These are phyloP conservation scores for Eupsilia transversa DNA, from an alignment of 2,888 invertebrate genomes.

Conservation along the genomic window DNA sequence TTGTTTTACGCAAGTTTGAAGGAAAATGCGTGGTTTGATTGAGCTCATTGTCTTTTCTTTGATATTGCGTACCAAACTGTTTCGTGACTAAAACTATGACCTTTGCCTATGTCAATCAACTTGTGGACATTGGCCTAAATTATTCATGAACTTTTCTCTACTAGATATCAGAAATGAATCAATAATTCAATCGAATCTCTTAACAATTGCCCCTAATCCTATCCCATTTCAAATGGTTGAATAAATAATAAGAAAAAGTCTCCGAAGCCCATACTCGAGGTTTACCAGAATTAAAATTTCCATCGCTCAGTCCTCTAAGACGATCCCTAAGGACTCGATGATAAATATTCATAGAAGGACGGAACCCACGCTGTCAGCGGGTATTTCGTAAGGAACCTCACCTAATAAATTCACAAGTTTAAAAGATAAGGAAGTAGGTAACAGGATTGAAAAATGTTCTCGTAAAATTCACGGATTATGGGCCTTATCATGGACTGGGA, in stretches of 20 bases:
- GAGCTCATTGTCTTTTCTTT: neutral
- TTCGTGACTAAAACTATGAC: conserved; percentile 18
- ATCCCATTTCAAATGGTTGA: conserved; percentile 53
- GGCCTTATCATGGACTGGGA: conserved; percentile 26
- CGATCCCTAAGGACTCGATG: conserved; percentile 45
- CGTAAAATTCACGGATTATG: conserved; percentile 43
- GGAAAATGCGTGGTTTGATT: conserved; percentile 12
- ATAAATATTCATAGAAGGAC: conserved; percentile 67
- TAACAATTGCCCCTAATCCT: conserved; percentile 43
- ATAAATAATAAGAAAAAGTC: conserved; percentile 54
- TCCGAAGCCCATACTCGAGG: conserved; percentile 33
- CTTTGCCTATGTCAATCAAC: conserved; percentile 9
- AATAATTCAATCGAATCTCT: conserved; percentile 46
- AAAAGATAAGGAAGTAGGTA: conserved; percentile 46
- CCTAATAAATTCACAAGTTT: conserved; percentile 61
- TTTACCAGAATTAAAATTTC: conserved; percentile 57
- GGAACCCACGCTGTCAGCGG: conserved; percentile 44
- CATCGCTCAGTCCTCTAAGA: conserved; percentile 46
- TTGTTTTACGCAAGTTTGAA: neutral
- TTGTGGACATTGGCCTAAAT: neutral
- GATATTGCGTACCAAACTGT: neutral
- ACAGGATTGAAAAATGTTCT: conserved; percentile 54
- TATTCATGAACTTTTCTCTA: conserved; percentile 9
- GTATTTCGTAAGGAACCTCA: conserved; percentile 41
- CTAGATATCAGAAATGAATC: conserved; percentile 8